Evolutionary conservation across 2,888 invertebrate species (phyloP).

Genomic region (Polietes domitor): DNA sequence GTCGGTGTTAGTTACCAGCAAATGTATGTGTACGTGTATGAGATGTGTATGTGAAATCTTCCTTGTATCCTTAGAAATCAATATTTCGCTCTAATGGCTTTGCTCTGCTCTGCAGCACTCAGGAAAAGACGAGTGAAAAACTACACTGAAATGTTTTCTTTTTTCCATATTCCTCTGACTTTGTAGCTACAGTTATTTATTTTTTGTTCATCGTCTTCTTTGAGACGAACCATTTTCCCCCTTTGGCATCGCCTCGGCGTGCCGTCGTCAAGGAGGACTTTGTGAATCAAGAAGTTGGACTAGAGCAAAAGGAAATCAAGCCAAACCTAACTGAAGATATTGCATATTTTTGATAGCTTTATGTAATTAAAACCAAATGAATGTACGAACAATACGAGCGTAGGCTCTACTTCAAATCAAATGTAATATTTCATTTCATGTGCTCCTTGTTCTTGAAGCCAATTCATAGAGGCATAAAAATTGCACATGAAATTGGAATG

Average conservation of each 20-base stretch:
- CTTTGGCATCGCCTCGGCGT: background rate
- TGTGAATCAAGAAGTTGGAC: background rate
- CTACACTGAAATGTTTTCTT: constrained; percentile 2
- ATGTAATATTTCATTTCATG: background rate
- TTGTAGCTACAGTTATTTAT: background rate
- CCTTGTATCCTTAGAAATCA: constrained; percentile 60
- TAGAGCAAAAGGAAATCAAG: background rate
- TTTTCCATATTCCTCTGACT: background rate
- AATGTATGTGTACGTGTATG: background rate
- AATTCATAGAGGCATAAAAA: background rate
- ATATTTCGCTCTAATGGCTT: constrained; percentile 49
- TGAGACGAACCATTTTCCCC: constrained; percentile 11
- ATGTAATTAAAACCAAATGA: constrained; percentile 38
- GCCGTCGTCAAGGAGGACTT: background rate
- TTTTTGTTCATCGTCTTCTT: constrained; percentile 21
- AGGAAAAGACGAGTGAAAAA: background rate
- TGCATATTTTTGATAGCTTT: constrained; percentile 29
- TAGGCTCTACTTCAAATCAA: background rate
- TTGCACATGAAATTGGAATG: background rate
- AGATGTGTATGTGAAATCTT: background rate
- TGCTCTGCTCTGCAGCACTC: background rate
- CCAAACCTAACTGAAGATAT: constrained; percentile 4
- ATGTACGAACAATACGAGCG: background rate
- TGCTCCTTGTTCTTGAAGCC: background rate
- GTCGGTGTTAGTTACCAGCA: constrained; percentile 7